These are phyloP conservation scores for Plectus sambesii DNA, from an alignment of 1,140 invertebrate genomes.

Conservation along the genomic window DNA sequence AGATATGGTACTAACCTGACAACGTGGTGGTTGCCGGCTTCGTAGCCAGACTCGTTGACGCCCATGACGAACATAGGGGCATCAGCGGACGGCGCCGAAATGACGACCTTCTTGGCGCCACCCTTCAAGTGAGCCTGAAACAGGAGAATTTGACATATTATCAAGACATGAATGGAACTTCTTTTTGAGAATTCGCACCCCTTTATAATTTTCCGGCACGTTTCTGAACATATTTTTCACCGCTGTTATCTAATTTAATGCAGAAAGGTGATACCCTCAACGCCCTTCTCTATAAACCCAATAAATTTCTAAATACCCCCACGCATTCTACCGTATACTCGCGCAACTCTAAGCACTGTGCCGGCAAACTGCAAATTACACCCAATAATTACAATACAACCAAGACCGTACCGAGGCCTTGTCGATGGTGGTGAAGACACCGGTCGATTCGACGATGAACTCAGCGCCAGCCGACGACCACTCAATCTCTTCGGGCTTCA, in stretches of 20 bases:
- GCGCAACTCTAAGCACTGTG: too few relatives aligned
- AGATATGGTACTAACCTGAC: slow-evolving; percentile 53
- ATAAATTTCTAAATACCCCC: too few relatives aligned
- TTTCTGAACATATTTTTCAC: too few relatives aligned
- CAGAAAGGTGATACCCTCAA: too few relatives aligned
- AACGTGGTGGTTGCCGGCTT: slow-evolving; percentile 59
- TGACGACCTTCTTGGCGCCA: slow-evolving; percentile 59
- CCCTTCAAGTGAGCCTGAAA: slow-evolving; percentile 50
- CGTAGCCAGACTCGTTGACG: slow-evolving; percentile 76
- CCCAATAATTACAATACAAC: too few relatives aligned
- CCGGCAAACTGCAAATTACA: too few relatives aligned
- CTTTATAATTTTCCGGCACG: too few relatives aligned
- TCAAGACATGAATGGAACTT: not conserved
- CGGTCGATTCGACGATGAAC: slow-evolving; percentile 93
- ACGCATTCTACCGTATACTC: too few relatives aligned
- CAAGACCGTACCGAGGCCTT: slow-evolving; percentile 46
- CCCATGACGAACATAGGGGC: slow-evolving; percentile 97
- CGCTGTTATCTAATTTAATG: too few relatives aligned
- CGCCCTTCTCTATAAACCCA: too few relatives aligned
- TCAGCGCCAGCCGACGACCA: slow-evolving; percentile 77
- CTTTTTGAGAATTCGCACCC: too few relatives aligned
- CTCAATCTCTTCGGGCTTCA: slow-evolving; percentile 66
- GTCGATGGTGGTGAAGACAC: slow-evolving; percentile 76
- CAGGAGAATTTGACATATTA: slow-evolving; percentile 8
- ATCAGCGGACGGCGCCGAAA: slow-evolving; percentile 92